Percentiles rank a stretch among this genome's conserved stretches.
Evolutionary conservation across 2,888 invertebrate genomes (phyloP).

Genomic region (Orthosia incerta): DNA sequence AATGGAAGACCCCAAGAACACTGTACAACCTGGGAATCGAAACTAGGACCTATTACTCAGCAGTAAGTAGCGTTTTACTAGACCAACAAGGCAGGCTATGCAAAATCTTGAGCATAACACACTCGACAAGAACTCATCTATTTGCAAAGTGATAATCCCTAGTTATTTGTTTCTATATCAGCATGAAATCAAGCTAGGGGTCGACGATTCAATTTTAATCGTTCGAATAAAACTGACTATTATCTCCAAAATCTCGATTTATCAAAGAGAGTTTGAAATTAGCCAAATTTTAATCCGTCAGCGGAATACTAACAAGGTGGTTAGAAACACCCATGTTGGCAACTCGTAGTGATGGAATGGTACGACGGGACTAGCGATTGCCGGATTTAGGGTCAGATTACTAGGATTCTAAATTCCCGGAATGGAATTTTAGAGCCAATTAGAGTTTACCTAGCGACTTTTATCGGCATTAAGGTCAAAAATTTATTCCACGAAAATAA

Average conservation of each 20-base stretch:
- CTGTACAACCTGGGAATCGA: not conserved
- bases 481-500: too few relatives aligned
- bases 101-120: not conserved
- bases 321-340: constrained; percentile 52
- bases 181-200: constrained; percentile 5
- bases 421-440: too few relatives aligned
- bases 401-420: constrained; percentile 2
- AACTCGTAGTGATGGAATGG: constrained; percentile 31
- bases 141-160: not conserved
- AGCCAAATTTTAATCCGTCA: constrained; percentile 62
- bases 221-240: constrained; percentile 44
- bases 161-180: constrained; percentile 5
- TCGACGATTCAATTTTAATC: constrained; percentile 31
- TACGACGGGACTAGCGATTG: not conserved
- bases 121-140: not conserved
- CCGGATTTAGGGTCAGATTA: not conserved
- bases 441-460: too few relatives aligned
- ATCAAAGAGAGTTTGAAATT: constrained; percentile 56
- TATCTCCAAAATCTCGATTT: constrained; percentile 45
- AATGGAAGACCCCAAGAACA: too few relatives aligned
- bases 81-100: too few relatives aligned
- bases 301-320: constrained; percentile 63
- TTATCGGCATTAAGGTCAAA: too few relatives aligned
- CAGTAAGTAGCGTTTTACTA: too few relatives aligned
- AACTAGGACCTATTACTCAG: too few relatives aligned